phyloP scores from a whole-genome alignment of 2,888 invertebrate species.

The Exephanes ischioxanthus region DNA sequence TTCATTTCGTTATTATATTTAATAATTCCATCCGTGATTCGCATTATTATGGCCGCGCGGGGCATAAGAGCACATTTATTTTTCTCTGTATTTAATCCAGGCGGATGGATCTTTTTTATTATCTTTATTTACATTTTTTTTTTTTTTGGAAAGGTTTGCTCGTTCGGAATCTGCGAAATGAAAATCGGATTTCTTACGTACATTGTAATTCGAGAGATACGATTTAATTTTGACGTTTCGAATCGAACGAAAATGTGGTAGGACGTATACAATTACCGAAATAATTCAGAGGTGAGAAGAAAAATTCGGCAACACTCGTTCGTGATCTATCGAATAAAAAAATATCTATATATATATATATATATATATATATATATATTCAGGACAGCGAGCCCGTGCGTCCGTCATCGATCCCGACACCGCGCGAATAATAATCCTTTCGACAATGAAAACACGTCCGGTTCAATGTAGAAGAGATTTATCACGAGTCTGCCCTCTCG shows the following conservation, averaged over 20 bases:
- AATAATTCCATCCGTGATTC: conserved; percentile 62
- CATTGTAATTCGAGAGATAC: not conserved
- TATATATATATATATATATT: no score
- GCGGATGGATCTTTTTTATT: not conserved
- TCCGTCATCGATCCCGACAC: conserved; percentile 32
- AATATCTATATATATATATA: no score
- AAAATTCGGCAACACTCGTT: not conserved
- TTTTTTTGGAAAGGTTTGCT: not conserved
- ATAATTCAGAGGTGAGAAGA: not conserved
- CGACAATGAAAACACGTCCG: conserved; percentile 29
- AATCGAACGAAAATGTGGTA: not conserved
- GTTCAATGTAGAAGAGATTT: conserved; percentile 60
- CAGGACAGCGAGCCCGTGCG: not conserved
- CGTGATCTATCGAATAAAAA: no score
- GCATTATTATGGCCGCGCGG: conserved; percentile 47
- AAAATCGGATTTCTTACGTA: not conserved
- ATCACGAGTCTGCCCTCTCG: conserved; percentile 44
- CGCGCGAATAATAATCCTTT: conserved; percentile 48
- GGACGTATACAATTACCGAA: not conserved
- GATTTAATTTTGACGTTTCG: not conserved
- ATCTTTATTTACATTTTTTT: not conserved
- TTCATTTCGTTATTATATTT: conserved; percentile 67
- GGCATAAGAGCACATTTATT: not conserved
- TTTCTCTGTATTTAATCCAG: not conserved
- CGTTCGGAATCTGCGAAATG: not conserved